Base-by-base conservation (phyloP, 2,888 invertebrate species). In the Oligia latruncula region DNA sequence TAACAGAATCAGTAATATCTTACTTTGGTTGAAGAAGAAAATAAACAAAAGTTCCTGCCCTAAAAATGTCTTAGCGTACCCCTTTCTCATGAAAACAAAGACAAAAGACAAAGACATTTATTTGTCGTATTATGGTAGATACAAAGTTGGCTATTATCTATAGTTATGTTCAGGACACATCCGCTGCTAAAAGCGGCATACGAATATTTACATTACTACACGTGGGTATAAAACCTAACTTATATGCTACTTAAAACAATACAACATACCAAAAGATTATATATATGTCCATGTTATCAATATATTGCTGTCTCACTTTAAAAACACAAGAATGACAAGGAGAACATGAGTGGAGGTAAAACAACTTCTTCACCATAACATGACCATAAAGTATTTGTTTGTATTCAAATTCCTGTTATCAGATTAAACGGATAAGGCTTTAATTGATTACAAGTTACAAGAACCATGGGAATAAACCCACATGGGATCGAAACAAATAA, bases 401-500 rank as follows among this genome's bases (percentile, higher is more conserved):
- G 29, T 68, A 80, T 71, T 71, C 15, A 4, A 71, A 49, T 58
- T n/a, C 3, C 8, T 9, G 62, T 62, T 66, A 73, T 52, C 43
- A 13, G 11, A 86, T 55, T 70, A 67, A 64, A 52, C 20, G 35
- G 43, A 52, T 46, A 29, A 40, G 1, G 29, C 35, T 68, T 67
- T 46, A 65, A 87, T 76, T 74, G 49, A 72, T 68, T 35, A 49
- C 35, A 68, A 40, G 52, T 62, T 23, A 80, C 55, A 72, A 68
- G 17, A 72, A 68, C 40, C 35, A 77, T 64, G 65, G 76, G 43
- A 66, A 55, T 40, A 4, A 9, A 62, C 17, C 40, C 73, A 52
- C 65, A 65, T 43, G 62, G 67, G 68, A 60, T n/a, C 11, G 4
- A 55, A 46, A 72, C 85, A 81, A 84, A 82, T 71, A 77, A 62